Evolutionary conservation across 2,113 vertebrate species (phyloP).

Genomic region (Callopanchax toddi): DNA sequence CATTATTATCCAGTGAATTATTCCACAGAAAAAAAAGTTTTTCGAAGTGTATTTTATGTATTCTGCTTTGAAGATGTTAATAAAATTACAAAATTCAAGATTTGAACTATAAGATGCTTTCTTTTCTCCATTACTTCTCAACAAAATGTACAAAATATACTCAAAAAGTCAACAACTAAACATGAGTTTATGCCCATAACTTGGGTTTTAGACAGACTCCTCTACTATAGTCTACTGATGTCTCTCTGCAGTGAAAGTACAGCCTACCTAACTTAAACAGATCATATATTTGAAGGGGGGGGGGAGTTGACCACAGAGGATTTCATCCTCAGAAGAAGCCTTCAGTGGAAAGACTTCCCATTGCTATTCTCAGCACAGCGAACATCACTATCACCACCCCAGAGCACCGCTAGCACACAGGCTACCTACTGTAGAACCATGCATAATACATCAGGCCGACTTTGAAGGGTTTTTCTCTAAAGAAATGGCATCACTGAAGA

Average conservation of each 20-base stretch:
- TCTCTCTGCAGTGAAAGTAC: background rate
- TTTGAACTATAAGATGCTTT: too few relatives aligned
- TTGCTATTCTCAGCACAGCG: constrained; percentile 47
- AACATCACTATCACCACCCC: constrained; percentile 55
- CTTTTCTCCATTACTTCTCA: too few relatives aligned
- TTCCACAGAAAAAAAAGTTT: background rate
- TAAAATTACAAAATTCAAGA: too few relatives aligned
- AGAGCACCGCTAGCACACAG: constrained; percentile 40
- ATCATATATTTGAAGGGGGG: constrained; percentile 6
- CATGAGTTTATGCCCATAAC: too few relatives aligned
- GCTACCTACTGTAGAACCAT: constrained; percentile 54
- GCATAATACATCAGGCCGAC: constrained; percentile 60
- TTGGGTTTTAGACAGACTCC: too few relatives aligned
- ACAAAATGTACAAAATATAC: too few relatives aligned
- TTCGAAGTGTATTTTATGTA: background rate
- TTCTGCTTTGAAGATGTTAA: too few relatives aligned
- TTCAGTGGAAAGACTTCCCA: constrained; percentile 40
- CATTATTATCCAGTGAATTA: too few relatives aligned
- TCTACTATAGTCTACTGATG: too few relatives aligned
- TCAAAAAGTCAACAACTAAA: too few relatives aligned
- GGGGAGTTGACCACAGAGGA: background rate
- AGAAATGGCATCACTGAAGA: constrained; percentile 61
- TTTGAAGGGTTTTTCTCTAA: constrained; percentile 66
- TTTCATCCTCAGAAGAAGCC: constrained; percentile 19
- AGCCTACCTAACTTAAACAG: constrained; percentile 8